A percentile compares a stretch with the other conserved stretches of the same genome.
phyloP scores from a whole-genome alignment of 2,888 invertebrate species.

The Drymonia ruficornis region DNA sequence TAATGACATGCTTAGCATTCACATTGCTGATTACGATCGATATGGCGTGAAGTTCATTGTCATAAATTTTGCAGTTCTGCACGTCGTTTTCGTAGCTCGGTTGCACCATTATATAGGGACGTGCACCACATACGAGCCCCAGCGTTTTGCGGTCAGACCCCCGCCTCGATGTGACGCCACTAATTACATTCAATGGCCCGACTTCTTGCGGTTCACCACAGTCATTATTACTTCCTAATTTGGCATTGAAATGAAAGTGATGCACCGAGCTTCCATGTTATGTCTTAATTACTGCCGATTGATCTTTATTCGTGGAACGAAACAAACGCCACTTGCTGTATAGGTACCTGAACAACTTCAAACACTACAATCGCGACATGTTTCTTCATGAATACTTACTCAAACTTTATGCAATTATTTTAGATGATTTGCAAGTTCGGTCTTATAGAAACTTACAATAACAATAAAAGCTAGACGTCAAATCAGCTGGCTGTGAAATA shows the following conservation, averaged over 20 bases:
- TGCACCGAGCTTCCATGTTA: slow-evolving; percentile 23
- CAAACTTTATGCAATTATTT: slow-evolving; percentile 9
- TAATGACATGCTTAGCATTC: slow-evolving; percentile 4
- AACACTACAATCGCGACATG: neutral
- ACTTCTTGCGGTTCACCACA: slow-evolving; percentile 56
- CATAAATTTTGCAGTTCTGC: slow-evolving; percentile 42
- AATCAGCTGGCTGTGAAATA: slow-evolving; percentile 9
- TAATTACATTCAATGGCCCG: slow-evolving; percentile 61
- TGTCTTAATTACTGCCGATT: slow-evolving; percentile 34
- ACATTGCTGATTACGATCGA: slow-evolving; percentile 26
- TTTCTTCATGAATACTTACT: neutral
- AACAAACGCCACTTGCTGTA: neutral
- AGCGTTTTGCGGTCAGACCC: slow-evolving; percentile 51
- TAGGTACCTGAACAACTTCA: neutral
- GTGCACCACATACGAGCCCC: slow-evolving; percentile 49
- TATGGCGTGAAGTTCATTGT: slow-evolving; percentile 39
- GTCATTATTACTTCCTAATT: slow-evolving; percentile 54
- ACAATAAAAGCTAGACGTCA: slow-evolving; percentile 1
- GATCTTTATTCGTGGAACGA: slow-evolving; percentile 2
- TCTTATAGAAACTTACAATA: slow-evolving; percentile 9
- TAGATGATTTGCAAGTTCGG: slow-evolving; percentile 15
- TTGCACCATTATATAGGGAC: slow-evolving; percentile 47
- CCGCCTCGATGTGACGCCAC: slow-evolving; percentile 45
- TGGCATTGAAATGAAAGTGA: slow-evolving; percentile 43
- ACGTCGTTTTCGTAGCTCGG: slow-evolving; percentile 42